phyloP scores from a whole-genome alignment of 1,140 invertebrate genomes.

The Leptinotarsa undecemlineata region DNA sequence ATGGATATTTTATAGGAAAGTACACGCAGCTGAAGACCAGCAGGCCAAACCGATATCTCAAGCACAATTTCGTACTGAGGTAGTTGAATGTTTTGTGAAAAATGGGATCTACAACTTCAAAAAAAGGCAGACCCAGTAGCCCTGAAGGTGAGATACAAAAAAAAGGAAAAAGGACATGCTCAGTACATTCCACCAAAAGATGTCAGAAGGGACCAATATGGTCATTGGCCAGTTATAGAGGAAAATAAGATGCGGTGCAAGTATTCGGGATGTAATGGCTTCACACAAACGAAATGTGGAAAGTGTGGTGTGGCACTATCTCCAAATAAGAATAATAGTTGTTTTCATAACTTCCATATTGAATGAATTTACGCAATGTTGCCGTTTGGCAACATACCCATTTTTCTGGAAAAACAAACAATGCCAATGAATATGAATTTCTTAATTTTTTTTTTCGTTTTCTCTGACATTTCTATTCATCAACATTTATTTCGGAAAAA shows the following conservation, averaged over 20 bases:
- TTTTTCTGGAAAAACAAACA: background rate
- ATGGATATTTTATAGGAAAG: too few species aligned
- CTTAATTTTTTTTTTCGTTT: background rate
- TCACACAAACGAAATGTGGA: background rate
- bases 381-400: background rate
- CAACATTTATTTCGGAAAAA: too few species aligned
- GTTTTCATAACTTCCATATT: background rate
- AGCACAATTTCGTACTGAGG: too few species aligned
- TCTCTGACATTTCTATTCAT: background rate
- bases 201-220: constrained; percentile 6
- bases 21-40: too few species aligned
- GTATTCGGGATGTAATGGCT: background rate
- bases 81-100: too few species aligned
- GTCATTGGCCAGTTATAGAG: constrained; percentile 7
- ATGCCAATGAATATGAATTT: background rate
- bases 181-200: background rate
- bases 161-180: background rate
- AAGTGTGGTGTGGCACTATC: background rate
- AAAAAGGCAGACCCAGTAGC: too few species aligned
- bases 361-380: background rate
- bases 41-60: too few species aligned
- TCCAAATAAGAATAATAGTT: background rate
- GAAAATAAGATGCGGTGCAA: constrained; percentile 9
- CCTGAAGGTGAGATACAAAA: too few species aligned
- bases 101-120: too few species aligned